Base-by-base conservation (phyloP, 2,797 vertebrate genomes). In the Uromys caudimaculatus region DNA sequence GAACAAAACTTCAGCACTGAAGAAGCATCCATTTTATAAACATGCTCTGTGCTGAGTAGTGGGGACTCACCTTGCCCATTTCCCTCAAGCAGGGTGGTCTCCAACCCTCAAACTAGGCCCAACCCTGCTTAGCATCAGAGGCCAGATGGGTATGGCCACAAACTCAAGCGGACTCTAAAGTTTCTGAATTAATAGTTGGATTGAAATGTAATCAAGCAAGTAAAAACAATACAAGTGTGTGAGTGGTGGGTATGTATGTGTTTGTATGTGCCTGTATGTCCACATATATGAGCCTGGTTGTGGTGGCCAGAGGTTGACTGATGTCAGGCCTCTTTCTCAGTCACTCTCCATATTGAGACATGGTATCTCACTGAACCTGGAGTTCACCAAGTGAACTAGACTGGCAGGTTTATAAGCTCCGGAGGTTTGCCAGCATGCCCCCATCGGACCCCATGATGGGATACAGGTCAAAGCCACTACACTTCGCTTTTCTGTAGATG, bases 161-260 rank as follows among this genome's bases (percentile, higher is more conserved):
- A 69, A 52, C 84, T 84, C 73, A 29, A 77, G 67, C 50, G 64
- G 71, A 93, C 8, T 24, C 81, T 21, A 35, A 76, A n/a, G 60
- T 90, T 64, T 52, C 69, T 38, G n/a, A 38, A 54, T 44, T 73
- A 77, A 78, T 7, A 84, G 62, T 29, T 77, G 41, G 50, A 50
- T 69, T 90, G 58, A 83, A 90, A 92, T 13, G 60, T 47, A 90
- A 94, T 17, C 44, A 86, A 67, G 85, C 54, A 92, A 62, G 1
- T 83, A 54, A 95, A 83, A n/a, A 77, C 2, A 41, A 54, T 16
- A 19, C 3, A 83, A 88, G 44, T n/a, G 41, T 60, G 41, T 60
- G 89, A 17, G 60, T 1, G 10, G 9, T 54, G 35, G 14, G n/a
- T n/a, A 6, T 54, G 13, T 6, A 54, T n/a, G 50, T 79, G 50